Evolutionary conservation across 1,140 invertebrate species (phyloP).

Genomic region (Neodiprion fabricii): DNA sequence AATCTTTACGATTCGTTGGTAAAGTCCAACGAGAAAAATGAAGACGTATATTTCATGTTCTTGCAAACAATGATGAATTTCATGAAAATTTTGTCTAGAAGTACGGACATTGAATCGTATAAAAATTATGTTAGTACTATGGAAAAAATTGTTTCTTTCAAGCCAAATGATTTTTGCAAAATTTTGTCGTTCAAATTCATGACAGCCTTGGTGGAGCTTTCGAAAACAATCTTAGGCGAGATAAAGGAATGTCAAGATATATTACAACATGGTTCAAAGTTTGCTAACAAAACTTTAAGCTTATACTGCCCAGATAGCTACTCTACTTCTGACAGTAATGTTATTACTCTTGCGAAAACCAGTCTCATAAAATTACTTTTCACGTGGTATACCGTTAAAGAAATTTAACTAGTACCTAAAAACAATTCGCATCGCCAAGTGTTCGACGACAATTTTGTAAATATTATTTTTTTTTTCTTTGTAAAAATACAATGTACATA

Average conservation of each 20-base stretch:
- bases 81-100: conserved; percentile 18
- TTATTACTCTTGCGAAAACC: background rate
- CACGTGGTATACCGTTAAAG: background rate
- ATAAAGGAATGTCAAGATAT: conserved; percentile 43
- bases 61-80: conserved; percentile 25
- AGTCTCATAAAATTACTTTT: background rate
- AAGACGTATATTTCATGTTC: conserved; percentile 21
- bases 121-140: conserved; percentile 28
- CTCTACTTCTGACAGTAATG: background rate
- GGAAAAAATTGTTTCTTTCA: conserved; percentile 35
- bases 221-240: conserved; percentile 30
- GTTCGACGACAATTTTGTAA: background rate
- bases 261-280: conserved; percentile 42
- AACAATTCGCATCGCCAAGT: background rate
- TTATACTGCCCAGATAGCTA: background rate
- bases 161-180: conserved; percentile 20
- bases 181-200: conserved; percentile 33
- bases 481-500: background rate
- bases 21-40: conserved; percentile 28
- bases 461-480: background rate
- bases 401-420: background rate
- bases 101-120: conserved; percentile 17
- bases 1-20: conserved; percentile 34
- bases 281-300: conserved; percentile 12
- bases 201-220: conserved; percentile 31